Percentiles rank a stretch among this genome's conserved stretches.
phyloP scores from a whole-genome alignment of 2,113 vertebrate species.

The Ptychochromis oligacanthus region DNA sequence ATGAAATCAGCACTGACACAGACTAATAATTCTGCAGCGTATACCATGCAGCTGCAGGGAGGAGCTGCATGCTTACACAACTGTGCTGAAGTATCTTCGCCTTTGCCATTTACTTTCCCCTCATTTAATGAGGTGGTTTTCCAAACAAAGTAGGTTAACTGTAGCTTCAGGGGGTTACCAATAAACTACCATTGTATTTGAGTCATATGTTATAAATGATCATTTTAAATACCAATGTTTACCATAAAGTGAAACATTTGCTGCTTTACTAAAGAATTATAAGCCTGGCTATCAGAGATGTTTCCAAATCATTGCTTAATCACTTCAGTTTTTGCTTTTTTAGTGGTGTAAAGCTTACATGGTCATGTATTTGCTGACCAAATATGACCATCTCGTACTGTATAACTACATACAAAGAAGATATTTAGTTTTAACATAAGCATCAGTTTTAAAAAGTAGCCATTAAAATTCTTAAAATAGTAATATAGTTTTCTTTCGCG shows the following conservation, averaged over 20 bases:
- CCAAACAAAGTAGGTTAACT: neutral
- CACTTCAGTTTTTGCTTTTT: neutral
- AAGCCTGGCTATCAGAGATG: neutral
- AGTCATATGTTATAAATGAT: neutral
- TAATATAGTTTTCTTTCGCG: neutral
- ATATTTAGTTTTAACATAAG: no score
- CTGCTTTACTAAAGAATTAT: neutral
- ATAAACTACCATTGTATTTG: no score
- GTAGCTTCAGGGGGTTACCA: neutral
- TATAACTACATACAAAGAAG: no score
- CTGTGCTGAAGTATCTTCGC: neutral
- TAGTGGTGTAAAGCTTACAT: neutral
- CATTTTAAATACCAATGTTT: neutral
- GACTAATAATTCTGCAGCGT: constrained; percentile 15
- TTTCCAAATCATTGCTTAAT: neutral
- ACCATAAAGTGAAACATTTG: neutral
- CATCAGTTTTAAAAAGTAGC: neutral
- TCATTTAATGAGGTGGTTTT: neutral
- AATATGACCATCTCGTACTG: neutral
- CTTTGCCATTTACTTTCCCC: neutral
- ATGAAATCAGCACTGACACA: constrained; percentile 43
- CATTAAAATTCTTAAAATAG: neutral
- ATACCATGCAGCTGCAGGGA: neutral
- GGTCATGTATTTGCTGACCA: neutral
- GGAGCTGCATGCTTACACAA: neutral